phyloP scores from a whole-genome alignment of 2,113 vertebrate genomes.

The Chlamydotis undulata region DNA sequence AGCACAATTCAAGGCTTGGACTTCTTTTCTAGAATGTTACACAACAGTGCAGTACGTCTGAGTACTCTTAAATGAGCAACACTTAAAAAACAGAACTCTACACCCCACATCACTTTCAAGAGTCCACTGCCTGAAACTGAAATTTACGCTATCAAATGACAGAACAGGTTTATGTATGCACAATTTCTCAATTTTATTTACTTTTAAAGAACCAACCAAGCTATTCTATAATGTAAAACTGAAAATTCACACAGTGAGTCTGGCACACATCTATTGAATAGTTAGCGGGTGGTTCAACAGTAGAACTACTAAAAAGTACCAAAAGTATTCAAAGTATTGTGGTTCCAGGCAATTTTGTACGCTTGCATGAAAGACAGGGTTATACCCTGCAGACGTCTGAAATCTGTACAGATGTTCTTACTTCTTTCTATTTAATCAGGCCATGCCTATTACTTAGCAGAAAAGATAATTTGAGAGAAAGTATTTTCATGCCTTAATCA shows the following conservation, averaged over 20 bases:
- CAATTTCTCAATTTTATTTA: background rate
- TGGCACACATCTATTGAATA: background rate
- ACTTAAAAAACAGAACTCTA: background rate
- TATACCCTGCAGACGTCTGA: background rate
- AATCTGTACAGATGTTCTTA: constrained; percentile 67
- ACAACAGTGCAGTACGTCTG: background rate
- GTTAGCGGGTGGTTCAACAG: background rate
- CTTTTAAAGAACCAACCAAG: background rate
- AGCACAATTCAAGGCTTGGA: background rate
- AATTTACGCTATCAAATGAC: background rate
- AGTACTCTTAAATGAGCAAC: background rate
- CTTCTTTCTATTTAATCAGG: constrained; percentile 43
- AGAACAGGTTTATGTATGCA: background rate
- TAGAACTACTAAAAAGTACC: background rate
- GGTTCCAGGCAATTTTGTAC: constrained; percentile 40
- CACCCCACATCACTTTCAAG: background rate
- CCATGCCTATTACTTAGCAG: constrained; percentile 33
- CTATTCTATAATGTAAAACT: background rate
- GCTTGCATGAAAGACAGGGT: background rate
- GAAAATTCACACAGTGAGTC: background rate
- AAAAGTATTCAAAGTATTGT: constrained; percentile 20
- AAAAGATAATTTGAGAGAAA: constrained; percentile 41
- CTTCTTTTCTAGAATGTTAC: background rate
- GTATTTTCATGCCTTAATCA: constrained; percentile 61
- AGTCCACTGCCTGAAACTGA: background rate